Evolutionary conservation across 2,888 invertebrate genomes (phyloP).

Genomic region (Phortica magna): DNA sequence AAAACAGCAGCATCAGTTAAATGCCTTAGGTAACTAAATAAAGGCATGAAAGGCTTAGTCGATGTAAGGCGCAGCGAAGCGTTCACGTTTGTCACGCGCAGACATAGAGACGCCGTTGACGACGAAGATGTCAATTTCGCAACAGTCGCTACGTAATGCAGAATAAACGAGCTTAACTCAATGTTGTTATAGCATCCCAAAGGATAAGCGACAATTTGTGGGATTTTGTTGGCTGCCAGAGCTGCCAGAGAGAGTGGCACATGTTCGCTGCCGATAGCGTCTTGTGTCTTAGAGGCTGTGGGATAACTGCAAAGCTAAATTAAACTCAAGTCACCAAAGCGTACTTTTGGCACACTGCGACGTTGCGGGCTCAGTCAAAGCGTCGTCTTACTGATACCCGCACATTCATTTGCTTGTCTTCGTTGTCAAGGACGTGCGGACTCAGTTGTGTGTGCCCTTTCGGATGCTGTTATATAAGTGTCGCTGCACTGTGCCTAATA

Average conservation of each 20-base stretch:
- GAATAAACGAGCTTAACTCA: background rate
- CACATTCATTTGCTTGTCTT: background rate
- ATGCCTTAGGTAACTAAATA: background rate
- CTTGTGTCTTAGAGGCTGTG: background rate
- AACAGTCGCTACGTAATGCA: background rate
- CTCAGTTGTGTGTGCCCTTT: background rate
- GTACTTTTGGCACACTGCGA: background rate
- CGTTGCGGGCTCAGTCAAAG: background rate
- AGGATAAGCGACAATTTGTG: background rate
- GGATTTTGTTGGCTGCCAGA: background rate
- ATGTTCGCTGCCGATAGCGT: background rate
- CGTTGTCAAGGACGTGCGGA: slow-evolving; percentile 7
- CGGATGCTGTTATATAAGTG: slow-evolving; percentile 1
- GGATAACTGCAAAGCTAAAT: background rate
- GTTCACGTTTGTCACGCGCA: slow-evolving; percentile 2
- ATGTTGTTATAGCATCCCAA: background rate
- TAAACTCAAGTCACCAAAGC: background rate
- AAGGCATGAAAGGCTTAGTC: background rate
- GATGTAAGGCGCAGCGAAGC: background rate
- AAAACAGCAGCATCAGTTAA: background rate
- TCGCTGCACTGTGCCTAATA: slow-evolving; percentile 15
- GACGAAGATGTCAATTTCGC: background rate
- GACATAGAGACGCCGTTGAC: background rate
- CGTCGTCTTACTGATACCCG: background rate
- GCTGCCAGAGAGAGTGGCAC: too few relatives aligned